Evolutionary conservation across 2,888 invertebrate genomes (phyloP), one percentile per base, ranked within the genome.

Genomic region (Philaethria dido): DNA sequence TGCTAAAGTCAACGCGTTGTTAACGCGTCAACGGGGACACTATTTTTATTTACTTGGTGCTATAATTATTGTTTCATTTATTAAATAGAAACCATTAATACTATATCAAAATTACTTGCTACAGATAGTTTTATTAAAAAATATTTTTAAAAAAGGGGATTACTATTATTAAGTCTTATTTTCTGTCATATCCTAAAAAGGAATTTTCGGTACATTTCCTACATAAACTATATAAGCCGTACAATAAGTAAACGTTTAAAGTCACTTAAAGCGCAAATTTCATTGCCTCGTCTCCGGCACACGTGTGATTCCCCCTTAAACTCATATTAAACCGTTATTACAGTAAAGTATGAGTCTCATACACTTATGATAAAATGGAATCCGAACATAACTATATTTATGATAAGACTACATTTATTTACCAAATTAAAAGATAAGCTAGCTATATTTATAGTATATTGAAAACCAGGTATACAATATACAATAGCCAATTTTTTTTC

Each of bases 281-380:
- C 64, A 62, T 52, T 54, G 54, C 62, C 62, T 60, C 60, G 57
- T 62, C 64, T 61, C 48, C 20, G 39, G 62, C 64, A 69, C 69
- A 65, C 63, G 70, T 70, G 54, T 54, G 45, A 62, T 66, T 66
- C 62, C 64, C 67, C 54, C 68, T 69, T 62, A 69, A 62, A 71
- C 52, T 65, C 66, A 60, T 68, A 73, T 73, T 69, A 71, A 67
- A 64, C 69, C 65, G 61, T 65, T 68, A 71, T 71, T 66, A 64
- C 62, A 57, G 69, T 69, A 68, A 65, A 69, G 68, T 42, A 57
- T 22, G 11, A 42, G 57, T 57, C 11, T 42, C 16, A 42, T 42
- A 57, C 36, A 16, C 42, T 5, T 42, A 42, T 57, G 16, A 57
- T 22, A 25, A 42, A 13, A 42, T 57, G 42, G 20, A 5, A 42